Percentiles rank a stretch among this genome's conserved stretches.
Conservation (phyloP, 2,113 vertebrate genomes). For the Dolichotis patagonum region DNA sequence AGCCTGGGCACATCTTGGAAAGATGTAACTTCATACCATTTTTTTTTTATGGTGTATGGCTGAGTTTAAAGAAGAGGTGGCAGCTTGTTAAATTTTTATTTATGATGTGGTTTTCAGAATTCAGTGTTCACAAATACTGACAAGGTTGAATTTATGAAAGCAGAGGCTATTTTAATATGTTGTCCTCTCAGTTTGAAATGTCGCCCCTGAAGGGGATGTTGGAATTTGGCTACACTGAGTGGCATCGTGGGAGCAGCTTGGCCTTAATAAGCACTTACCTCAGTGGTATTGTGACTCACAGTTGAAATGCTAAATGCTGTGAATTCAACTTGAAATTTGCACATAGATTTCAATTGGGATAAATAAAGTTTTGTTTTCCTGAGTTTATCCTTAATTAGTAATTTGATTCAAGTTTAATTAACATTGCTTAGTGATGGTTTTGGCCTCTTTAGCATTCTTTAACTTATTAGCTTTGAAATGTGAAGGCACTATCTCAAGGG, state of each 20-base stretch:
- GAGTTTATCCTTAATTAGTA: conserved; percentile 49
- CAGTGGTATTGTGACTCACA: background rate
- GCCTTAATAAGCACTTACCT: background rate
- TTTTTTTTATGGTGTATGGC: conserved; percentile 50
- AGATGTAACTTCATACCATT: conserved; percentile 54
- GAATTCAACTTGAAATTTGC: conserved; percentile 47
- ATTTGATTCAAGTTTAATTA: conserved; percentile 55
- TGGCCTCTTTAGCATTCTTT: conserved; percentile 59
- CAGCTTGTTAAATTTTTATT: conserved; percentile 70
- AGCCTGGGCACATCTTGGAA: conserved; percentile 59
- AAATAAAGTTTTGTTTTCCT: conserved; percentile 69
- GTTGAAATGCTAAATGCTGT: conserved; percentile 22
- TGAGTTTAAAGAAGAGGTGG: conserved; percentile 66
- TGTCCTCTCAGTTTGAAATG: conserved; percentile 66
- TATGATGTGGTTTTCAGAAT: conserved; percentile 73
- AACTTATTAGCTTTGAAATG: conserved; percentile 65
- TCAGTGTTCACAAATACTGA: conserved; percentile 67
- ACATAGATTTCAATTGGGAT: conserved; percentile 50
- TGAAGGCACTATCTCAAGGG: conserved; percentile 7
- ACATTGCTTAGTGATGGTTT: conserved; percentile 51
- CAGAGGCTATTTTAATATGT: conserved; percentile 62
- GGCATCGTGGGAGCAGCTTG: background rate
- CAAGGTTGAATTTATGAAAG: conserved; percentile 77
- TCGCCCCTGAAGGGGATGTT: conserved; percentile 24
- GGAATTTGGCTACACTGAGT: background rate